phyloP scores from a whole-genome alignment of 2,113 vertebrate species.

The Chaetorhynchus papuensis region DNA sequence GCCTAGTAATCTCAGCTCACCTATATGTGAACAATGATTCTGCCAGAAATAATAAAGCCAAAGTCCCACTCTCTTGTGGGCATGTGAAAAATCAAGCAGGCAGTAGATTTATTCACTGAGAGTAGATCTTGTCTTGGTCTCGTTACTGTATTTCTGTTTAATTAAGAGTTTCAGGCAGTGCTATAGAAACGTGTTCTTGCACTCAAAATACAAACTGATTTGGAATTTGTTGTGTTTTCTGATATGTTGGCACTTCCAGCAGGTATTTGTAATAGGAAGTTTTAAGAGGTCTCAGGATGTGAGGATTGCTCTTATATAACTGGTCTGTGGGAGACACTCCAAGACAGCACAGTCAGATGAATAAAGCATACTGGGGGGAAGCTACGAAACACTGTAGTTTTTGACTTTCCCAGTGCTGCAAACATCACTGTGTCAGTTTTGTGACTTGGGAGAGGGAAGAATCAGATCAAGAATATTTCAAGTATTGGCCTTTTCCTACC shows the following conservation, averaged over 20 bases:
- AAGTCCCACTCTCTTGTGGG: not conserved
- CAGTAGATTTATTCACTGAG: not conserved
- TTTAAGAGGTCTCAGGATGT: not conserved
- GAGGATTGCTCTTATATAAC: not conserved
- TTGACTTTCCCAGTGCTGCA: not conserved
- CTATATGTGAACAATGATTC: not conserved
- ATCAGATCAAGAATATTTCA: not conserved
- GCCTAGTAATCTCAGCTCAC: not conserved
- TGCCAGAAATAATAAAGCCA: not conserved
- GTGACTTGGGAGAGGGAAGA: not conserved
- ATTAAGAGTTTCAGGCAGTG: not conserved
- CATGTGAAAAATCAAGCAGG: not conserved
- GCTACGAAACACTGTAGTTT: not conserved
- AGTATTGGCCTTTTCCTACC: not conserved
- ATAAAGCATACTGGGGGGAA: not conserved
- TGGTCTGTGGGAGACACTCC: not conserved
- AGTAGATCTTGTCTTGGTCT: not conserved
- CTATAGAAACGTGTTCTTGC: not conserved
- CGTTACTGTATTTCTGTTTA: not conserved
- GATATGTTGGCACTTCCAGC: not conserved
- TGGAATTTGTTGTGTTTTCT: not conserved
- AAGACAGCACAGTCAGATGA: not conserved
- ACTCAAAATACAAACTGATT: not conserved
- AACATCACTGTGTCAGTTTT: not conserved
- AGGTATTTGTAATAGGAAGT: not conserved